Evolutionary conservation across 2,797 vertebrate genomes (phyloP), one percentile per base, ranked within the genome.

Genomic region (Hypotaenidia philippensis): DNA sequence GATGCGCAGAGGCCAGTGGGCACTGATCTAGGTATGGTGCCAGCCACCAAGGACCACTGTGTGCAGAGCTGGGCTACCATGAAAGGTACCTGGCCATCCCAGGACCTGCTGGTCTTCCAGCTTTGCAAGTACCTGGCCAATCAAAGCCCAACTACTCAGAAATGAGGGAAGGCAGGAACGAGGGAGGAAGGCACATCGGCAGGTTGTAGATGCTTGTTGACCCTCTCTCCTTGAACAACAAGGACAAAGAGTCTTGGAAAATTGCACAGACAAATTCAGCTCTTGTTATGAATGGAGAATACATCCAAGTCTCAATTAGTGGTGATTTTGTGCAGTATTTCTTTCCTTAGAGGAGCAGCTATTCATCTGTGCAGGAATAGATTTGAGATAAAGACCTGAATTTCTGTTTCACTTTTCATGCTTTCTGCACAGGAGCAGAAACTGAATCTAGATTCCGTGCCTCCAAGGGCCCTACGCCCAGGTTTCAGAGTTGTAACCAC

Each of bases 1-100:
- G 18, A 66, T 57, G 69, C 0, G 0, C 29, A 31, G 38, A 26
- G 65, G 40, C 32, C 31, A 17, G 53, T 0, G 3, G 36, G 49
- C 74, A 66, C 59, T 0, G 1, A 9, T 4, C 2, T 0, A 21
- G 47, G 18, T 38, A 49, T 2, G 16, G 41, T 69, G 31, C 38
- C 1, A 8, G 18, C n/a, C 90, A 77, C 70, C 2, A 14, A 63
- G 44, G 52, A 82, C 69, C 32, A 11, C 66, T 7, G 1, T 4
- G 23, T 4, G 52, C 32, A 66, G 45, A 78, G n/a, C 26, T 0
- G 1, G 60, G 13, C 72, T 93, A 85, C 84, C 47, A 78, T 0
- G 1, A 71, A 66, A 13, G 27, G 4, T 1, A 10, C 29, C 31
- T 59, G 61, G 14, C 55, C n/a, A 16, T 4, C 21, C 38, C 26